Base-by-base conservation (phyloP, 2,888 invertebrate genomes). In the Lomographa bimaculata region DNA sequence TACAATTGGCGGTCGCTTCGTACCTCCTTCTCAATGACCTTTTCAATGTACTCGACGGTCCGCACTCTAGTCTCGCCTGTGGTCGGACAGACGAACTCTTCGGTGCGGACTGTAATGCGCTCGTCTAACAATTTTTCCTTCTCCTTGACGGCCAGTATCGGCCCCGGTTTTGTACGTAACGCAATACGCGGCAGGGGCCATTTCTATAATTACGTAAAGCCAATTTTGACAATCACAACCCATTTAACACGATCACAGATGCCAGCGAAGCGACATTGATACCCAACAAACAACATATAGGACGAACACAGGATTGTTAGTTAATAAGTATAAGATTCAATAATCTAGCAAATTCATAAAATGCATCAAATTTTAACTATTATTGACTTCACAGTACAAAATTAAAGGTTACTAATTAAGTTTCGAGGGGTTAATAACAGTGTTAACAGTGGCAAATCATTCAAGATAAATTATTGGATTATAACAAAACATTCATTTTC, bases 1-100 rank as follows among this genome's bases (percentile, higher is more conserved):
- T 81, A 84, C 83, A 85, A 64, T 8, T 67, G 71, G 76, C 68
- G 72, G 59, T 64, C 52, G 54, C 28, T 39, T 76, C 72, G 81
- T 96, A 97, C 97, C 97, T 97, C 97, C 92, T 95, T 96, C 91
- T 97, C 97, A 91, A 97, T 96, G 90, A 96, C 93, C 92, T 96
- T 97, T 92, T 97, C 97, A 89, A 96, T 95, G 91, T 96, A 96
- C 92, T 97, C 96, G 89, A 97, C 93, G 68, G 97, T 97, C 90
- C 96, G 93, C 79, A 97, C 94, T 90, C 94, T 94, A 82, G 93
- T 93, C 84, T 95, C 94, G 71, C 96, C 96, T 63, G 96, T 96
- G 64, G 92, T 89, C 66, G 96, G 96, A 89, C 96, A 96, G 68
- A 95, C 83, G 89, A 94, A 96, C 89, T 96, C 96, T 90, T 97